Percentiles rank a stretch among this genome's conserved stretches.
These are phyloP conservation scores for Tragopan temminckii DNA, from an alignment of 2,797 vertebrate species.

Conservation along the genomic window DNA sequence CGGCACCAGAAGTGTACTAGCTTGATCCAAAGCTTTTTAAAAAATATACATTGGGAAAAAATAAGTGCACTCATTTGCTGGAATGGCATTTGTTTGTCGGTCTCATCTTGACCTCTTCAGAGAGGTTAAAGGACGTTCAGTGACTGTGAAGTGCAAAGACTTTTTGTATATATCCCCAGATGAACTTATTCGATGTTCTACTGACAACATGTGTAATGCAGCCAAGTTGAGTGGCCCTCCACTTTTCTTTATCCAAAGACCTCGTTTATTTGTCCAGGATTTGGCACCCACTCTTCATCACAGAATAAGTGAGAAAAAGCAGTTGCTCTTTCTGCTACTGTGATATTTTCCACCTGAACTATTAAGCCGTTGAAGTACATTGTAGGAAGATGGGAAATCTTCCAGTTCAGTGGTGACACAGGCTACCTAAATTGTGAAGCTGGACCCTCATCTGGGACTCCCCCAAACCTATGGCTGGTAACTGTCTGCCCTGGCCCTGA, in stretches of 20 bases:
- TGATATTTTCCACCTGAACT: not conserved
- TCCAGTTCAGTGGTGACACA: not conserved
- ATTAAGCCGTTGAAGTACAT: not conserved
- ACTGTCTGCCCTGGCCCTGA: not conserved
- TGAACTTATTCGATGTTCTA: conserved; percentile 48
- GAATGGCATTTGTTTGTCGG: conserved; percentile 43
- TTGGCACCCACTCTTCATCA: conserved; percentile 56
- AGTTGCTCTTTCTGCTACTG: conserved; percentile 50
- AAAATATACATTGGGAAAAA: not conserved
- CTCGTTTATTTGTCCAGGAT: conserved; percentile 59
- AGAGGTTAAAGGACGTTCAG: conserved; percentile 58
- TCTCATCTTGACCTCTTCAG: conserved; percentile 55
- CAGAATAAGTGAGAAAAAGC: conserved; percentile 67
- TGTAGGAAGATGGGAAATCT: not conserved
- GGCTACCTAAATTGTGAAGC: not conserved
- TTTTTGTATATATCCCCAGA: conserved; percentile 47
- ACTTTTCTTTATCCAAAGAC: conserved; percentile 53
- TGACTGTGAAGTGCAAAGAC: conserved; percentile 28
- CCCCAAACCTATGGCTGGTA: not conserved
- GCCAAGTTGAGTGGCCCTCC: conserved; percentile 52
- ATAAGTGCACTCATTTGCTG: conserved; percentile 53
- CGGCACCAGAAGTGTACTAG: not conserved
- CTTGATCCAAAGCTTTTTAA: conserved; percentile 40
- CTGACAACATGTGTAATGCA: conserved; percentile 32
- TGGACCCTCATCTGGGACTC: not conserved